Evolutionary conservation across 1,140 invertebrate genomes (phyloP).

Genomic region (Ceratina australensis): DNA sequence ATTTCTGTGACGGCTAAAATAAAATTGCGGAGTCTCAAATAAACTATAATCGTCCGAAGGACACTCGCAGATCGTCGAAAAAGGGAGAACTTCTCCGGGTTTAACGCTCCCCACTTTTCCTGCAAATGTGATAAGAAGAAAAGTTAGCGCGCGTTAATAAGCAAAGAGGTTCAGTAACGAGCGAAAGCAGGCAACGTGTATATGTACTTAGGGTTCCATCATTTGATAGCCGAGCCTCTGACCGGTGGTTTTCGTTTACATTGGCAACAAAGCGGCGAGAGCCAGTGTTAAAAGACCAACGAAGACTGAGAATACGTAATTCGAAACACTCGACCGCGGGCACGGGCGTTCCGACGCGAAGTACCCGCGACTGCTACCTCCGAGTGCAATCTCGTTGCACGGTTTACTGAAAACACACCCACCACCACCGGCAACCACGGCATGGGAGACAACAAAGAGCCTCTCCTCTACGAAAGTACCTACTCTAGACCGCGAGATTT

Average conservation of each 20-base stretch:
- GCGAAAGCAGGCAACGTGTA: too few relatives aligned
- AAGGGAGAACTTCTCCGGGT: too few relatives aligned
- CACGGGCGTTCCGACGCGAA: conserved; percentile 5
- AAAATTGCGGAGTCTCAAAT: too few relatives aligned
- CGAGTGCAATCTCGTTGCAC: conserved; percentile 28
- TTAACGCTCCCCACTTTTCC: too few relatives aligned
- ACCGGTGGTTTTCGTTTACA: not conserved
- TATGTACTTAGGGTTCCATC: too few relatives aligned
- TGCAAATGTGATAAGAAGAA: too few relatives aligned
- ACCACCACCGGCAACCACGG: not conserved
- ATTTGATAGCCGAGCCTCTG: not conserved
- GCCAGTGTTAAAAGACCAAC: conserved; percentile 33
- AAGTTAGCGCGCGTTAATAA: too few relatives aligned
- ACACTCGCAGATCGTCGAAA: too few relatives aligned
- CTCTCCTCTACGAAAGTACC: not conserved
- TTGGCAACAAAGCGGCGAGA: not conserved
- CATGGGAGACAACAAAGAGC: conserved; percentile 27
- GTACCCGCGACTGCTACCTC: not conserved
- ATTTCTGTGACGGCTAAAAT: too few relatives aligned
- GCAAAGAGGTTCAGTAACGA: too few relatives aligned
- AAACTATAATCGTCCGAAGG: too few relatives aligned
- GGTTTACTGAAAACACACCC: conserved; percentile 29
- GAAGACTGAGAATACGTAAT: conserved; percentile 11
- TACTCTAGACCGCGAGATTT: conserved; percentile 19
- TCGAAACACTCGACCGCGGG: conserved; percentile 13